These are phyloP conservation scores for Silvanus unidentatus DNA, from an alignment of 2,888 invertebrate genomes.

Conservation along the genomic window DNA sequence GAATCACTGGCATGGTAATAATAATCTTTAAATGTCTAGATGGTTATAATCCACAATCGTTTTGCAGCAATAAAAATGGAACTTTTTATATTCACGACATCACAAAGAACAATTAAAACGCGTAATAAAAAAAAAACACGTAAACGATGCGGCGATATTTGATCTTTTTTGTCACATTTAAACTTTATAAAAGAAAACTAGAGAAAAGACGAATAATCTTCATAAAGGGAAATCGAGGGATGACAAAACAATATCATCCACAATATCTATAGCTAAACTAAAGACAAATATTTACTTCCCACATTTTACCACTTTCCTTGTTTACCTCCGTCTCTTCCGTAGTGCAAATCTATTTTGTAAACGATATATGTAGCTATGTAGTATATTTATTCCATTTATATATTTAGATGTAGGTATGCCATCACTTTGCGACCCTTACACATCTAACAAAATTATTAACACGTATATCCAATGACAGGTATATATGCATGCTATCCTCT, in stretches of 20 bases:
- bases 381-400: slow-evolving; percentile 15
- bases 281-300: slow-evolving; percentile 18
- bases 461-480: background rate
- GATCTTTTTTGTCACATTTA: no score
- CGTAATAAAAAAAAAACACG: no score
- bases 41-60: no score
- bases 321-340: slow-evolving; percentile 27
- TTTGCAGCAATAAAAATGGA: no score
- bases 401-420: slow-evolving; percentile 13
- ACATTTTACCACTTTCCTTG: slow-evolving; percentile 28
- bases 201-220: no score
- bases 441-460: background rate
- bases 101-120: no score
- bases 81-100: no score
- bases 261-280: slow-evolving; percentile 25
- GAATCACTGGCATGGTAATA: no score
- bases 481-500: no score
- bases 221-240: slow-evolving; percentile 3
- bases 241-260: slow-evolving; percentile 8
- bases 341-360: slow-evolving; percentile 25
- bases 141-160: no score
- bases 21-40: no score
- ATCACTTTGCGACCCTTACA: background rate
- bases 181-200: no score
- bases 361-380: slow-evolving; percentile 21